Conservation (phyloP, 2,797 vertebrate species). For the Malurus splendens region DNA sequence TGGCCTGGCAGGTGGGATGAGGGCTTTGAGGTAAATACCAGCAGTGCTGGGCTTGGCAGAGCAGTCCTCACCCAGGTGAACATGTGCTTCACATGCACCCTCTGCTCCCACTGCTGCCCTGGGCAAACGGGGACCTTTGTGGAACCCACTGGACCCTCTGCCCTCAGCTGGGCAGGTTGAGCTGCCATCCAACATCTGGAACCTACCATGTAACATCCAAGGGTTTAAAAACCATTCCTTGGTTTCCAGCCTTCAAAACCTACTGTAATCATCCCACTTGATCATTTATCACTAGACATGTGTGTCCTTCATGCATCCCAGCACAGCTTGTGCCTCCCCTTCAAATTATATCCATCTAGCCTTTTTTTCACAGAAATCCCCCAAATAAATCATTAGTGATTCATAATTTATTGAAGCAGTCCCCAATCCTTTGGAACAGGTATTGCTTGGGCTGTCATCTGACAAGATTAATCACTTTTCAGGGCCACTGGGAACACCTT, state of each 20-base stretch:
- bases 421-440: background rate
- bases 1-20: background rate
- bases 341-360: background rate
- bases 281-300: background rate
- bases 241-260: background rate
- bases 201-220: accelerated
- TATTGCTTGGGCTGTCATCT: background rate
- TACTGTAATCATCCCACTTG: background rate
- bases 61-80: background rate
- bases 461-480: background rate
- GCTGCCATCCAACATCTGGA: background rate
- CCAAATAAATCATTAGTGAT: constrained; percentile 9
- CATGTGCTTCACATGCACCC: accelerated
- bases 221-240: background rate
- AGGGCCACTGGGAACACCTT: background rate
- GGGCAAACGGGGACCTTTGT: accelerated
- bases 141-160: background rate
- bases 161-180: accelerated
- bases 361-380: background rate
- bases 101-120: background rate
- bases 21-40: background rate
- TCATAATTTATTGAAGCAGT: constrained; percentile 8
- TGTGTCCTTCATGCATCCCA: background rate
- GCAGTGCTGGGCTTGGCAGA: background rate
- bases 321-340: background rate